A percentile compares a stretch with the other conserved stretches of the same genome.
These are phyloP conservation scores for Palythoa grandiflora DNA, from an alignment of 92 coral and sea anemone species.

Conservation along the genomic window DNA sequence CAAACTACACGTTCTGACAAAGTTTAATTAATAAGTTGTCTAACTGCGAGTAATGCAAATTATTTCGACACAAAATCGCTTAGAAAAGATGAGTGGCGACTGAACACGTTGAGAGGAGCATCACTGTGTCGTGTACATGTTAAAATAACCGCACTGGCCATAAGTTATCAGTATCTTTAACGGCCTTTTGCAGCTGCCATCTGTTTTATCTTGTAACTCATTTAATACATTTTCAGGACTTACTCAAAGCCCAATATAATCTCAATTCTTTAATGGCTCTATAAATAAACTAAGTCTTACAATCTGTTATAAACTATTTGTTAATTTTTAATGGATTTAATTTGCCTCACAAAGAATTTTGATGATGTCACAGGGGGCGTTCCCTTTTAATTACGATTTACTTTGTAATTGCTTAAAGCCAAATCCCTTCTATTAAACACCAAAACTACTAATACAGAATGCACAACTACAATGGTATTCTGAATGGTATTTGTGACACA, in stretches of 20 bases:
- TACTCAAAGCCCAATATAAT: background rate
- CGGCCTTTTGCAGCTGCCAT: background rate
- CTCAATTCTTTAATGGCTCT: background rate
- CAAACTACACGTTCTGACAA: background rate
- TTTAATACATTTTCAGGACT: background rate
- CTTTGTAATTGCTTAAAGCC: slow-evolving; percentile 9
- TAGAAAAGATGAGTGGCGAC: background rate
- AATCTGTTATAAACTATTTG: background rate
- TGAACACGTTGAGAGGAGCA: background rate
- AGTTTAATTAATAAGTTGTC: background rate
- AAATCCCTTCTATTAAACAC: slow-evolving; percentile 16
- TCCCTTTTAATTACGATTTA: background rate
- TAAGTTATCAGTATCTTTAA: background rate
- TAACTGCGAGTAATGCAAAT: background rate
- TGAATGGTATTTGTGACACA: background rate
- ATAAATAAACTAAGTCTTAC: slow-evolving; percentile 9
- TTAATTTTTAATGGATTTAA: background rate
- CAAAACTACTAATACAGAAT: slow-evolving; percentile 24
- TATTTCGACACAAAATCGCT: background rate
- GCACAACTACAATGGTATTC: background rate
- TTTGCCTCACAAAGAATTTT: background rate
- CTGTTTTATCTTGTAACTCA: no score
- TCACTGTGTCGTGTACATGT: background rate
- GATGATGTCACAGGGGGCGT: slow-evolving; percentile 38
- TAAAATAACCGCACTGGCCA: background rate